Percentiles rank a stretch among this genome's conserved stretches.
These are phyloP conservation scores for Pelobates fuscus DNA, from an alignment of 2,113 vertebrate species.

Conservation along the genomic window DNA sequence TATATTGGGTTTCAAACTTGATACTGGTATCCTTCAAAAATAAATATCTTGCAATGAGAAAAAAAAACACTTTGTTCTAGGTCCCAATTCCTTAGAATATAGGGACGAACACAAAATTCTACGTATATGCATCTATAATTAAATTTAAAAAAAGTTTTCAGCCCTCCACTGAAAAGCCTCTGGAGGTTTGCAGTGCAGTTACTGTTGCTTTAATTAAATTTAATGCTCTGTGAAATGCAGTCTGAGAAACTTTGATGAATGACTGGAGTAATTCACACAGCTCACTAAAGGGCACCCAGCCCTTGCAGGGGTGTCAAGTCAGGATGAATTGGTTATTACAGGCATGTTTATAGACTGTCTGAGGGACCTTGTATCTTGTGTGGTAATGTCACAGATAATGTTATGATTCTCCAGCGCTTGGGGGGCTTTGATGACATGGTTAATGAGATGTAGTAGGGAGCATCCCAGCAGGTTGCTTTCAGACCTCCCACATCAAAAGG, in stretches of 20 bases:
- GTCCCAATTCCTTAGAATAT: constrained; percentile 49
- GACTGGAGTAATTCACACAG: constrained; percentile 81
- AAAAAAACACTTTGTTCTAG: constrained; percentile 56
- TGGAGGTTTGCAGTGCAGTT: constrained; percentile 79
- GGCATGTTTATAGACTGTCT: constrained; percentile 90
- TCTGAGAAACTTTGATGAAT: constrained; percentile 84
- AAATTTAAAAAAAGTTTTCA: constrained; percentile 66
- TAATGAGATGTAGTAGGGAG: constrained; percentile 93
- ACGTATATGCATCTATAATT: constrained; percentile 63
- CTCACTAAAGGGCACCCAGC: constrained; percentile 78
- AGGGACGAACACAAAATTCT: constrained; percentile 60
- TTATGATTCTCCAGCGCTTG: constrained; percentile 89
- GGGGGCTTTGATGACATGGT: constrained; percentile 96
- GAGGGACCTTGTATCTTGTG: constrained; percentile 84
- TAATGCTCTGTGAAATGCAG: constrained; percentile 83
- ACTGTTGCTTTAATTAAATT: constrained; percentile 93
- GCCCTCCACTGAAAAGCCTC: constrained; percentile 77
- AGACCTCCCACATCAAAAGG: constrained; percentile 99
- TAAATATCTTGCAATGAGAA: constrained; percentile 18
- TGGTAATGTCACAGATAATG: constrained; percentile 95
- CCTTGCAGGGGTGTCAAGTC: constrained; percentile 80
- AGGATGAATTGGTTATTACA: constrained; percentile 83
- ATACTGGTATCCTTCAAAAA: constrained; percentile 32
- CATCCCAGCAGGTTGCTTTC: constrained; percentile 80
- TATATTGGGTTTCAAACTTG: constrained; percentile 17